phyloP scores from a whole-genome alignment of 2,113 vertebrate genomes.

The Alosa alosa region DNA sequence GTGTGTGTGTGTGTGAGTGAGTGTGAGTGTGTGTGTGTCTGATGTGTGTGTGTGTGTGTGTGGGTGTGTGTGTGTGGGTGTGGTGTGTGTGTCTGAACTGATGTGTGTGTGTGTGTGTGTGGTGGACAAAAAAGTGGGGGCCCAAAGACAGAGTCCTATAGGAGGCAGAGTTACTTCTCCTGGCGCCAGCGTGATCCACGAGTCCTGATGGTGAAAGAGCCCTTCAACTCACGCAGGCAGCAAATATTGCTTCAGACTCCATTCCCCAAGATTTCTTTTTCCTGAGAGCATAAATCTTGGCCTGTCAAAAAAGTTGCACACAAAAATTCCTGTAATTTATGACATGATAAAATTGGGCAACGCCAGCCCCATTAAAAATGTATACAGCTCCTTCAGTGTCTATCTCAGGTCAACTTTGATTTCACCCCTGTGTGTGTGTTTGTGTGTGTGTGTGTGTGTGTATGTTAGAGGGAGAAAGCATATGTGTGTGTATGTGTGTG shows the following conservation, averaged over 20 bases:
- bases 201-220: constrained; percentile 9
- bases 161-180: constrained; percentile 28
- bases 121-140: no score
- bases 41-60: no score
- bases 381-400: neutral
- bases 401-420: neutral
- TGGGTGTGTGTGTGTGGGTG: no score
- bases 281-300: neutral
- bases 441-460: neutral
- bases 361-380: neutral
- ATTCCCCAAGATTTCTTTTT: neutral
- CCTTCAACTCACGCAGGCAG: neutral
- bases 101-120: no score
- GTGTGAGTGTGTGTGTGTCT: no score
- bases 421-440: neutral
- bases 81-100: no score
- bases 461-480: no score
- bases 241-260: neutral
- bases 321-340: neutral
- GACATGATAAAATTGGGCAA: neutral
- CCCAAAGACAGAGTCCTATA: neutral
- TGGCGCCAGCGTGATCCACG: no score
- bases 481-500: no score
- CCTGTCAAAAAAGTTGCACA: neutral
- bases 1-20: no score